These are phyloP conservation scores for Cantharis rufa DNA, from an alignment of 2,888 invertebrate species.

Conservation along the genomic window DNA sequence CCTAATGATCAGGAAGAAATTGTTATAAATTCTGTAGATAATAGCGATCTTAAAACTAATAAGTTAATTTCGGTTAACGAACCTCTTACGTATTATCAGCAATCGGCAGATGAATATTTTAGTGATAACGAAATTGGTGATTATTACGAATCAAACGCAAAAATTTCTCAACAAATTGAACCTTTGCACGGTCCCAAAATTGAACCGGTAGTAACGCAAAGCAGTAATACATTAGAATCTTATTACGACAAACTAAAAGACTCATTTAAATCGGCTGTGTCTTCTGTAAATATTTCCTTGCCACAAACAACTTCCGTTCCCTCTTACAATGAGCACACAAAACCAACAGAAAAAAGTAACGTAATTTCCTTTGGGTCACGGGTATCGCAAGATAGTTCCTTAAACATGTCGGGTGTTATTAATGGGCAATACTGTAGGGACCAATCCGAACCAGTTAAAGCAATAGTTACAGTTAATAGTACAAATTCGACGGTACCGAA, in stretches of 20 bases:
- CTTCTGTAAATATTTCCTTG: conserved; percentile 50
- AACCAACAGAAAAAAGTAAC: conserved; percentile 35
- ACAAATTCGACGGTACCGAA: conserved; percentile 35
- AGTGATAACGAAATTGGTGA: conserved; percentile 38
- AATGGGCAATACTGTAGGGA: conserved; percentile 49
- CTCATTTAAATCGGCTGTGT: conserved; percentile 62
- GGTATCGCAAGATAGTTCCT: conserved; percentile 28
- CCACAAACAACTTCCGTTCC: conserved; percentile 23
- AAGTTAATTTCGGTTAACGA: conserved; percentile 14
- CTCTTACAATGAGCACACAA: conserved; percentile 36
- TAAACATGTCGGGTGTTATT: conserved; percentile 35
- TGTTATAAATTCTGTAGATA: conserved; percentile 34
- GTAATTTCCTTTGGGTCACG: conserved; percentile 32
- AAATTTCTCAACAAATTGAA: conserved; percentile 43
- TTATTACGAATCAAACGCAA: conserved; percentile 33
- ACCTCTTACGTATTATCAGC: conserved; percentile 33
- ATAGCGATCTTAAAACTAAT: conserved; percentile 24
- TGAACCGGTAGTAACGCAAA: conserved; percentile 54
- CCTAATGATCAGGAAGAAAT: conserved; percentile 47
- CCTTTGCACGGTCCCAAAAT: conserved; percentile 47
- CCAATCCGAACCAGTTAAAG: conserved; percentile 46
- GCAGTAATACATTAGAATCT: conserved; percentile 61
- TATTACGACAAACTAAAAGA: conserved; percentile 61
- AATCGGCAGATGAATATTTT: conserved; percentile 44
- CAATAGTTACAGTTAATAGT: conserved; percentile 42